Percentiles rank a stretch among this genome's conserved stretches.
These are phyloP conservation scores for Tinea semifulvella DNA, from an alignment of 2,888 invertebrate species.

Conservation along the genomic window DNA sequence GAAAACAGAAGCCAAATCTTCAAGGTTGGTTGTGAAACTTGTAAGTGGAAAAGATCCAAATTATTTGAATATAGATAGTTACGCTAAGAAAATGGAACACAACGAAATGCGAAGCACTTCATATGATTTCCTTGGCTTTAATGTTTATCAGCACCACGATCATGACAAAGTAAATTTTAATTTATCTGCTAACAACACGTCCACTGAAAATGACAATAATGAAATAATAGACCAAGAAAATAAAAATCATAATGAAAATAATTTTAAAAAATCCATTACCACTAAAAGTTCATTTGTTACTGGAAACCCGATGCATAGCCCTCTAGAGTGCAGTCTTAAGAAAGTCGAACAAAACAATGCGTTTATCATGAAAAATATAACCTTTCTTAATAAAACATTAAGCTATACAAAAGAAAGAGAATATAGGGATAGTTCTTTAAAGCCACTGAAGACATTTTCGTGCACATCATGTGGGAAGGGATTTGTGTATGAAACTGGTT, in stretches of 20 bases:
- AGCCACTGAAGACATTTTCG: conserved; percentile 40
- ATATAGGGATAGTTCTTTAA: conserved; percentile 40
- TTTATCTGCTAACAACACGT: neutral
- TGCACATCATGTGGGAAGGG: conserved; percentile 55
- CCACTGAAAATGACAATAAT: neutral
- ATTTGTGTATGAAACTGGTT: conserved; percentile 56
- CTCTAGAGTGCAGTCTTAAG: conserved; percentile 50
- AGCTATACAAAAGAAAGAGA: conserved; percentile 57
- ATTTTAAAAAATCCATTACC: neutral
- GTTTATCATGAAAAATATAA: conserved; percentile 57
- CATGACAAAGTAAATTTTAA: neutral
- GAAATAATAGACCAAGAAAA: neutral
- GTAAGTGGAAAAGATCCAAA: conserved; percentile 36
- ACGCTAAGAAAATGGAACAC: conserved; percentile 33
- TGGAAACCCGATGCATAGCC: conserved; percentile 23
- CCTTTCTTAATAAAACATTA: conserved; percentile 50
- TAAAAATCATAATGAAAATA: neutral
- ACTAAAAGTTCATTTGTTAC: conserved; percentile 5
- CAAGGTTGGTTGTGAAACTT: conserved; percentile 50
- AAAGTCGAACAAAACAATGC: conserved; percentile 59
- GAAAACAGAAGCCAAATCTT: conserved; percentile 35
- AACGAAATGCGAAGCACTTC: neutral
- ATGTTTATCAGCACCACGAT: neutral
- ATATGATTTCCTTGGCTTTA: neutral
- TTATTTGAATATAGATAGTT: conserved; percentile 41